phyloP scores from a whole-genome alignment of 2,797 vertebrate species.

The Denticeps clupeoides region DNA sequence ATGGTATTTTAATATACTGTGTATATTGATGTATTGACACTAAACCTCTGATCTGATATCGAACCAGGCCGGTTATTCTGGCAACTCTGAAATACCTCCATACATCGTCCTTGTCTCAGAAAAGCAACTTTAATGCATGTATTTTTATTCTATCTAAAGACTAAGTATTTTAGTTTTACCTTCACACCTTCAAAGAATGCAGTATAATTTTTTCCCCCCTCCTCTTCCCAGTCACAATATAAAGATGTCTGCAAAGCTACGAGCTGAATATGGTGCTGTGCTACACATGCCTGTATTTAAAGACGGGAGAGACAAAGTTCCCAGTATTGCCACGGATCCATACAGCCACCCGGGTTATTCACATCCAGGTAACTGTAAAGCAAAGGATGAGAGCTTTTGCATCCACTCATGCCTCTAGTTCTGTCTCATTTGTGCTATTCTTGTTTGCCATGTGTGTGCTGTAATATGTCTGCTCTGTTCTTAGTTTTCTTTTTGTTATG shows the following conservation, averaged over 20 bases:
- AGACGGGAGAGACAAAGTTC: constrained; percentile 73
- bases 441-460: neutral
- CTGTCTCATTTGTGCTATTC: neutral
- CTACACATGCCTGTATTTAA: constrained; percentile 88
- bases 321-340: constrained; percentile 44
- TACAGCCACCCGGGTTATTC: constrained; percentile 64
- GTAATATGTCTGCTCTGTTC: neutral
- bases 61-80: no score
- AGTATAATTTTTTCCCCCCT: neutral
- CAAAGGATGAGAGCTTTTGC: neutral
- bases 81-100: no score
- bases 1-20: no score
- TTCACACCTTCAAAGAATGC: no score
- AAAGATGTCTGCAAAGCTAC: constrained; percentile 83
- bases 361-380: constrained; percentile 60
- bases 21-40: no score
- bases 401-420: neutral
- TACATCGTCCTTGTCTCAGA: no score
- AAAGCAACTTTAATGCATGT: no score
- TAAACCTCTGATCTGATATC: no score
- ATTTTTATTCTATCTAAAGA: no score
- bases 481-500: neutral
- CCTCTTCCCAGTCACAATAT: constrained; percentile 66
- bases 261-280: constrained; percentile 75
- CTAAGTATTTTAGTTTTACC: no score